Conservation (phyloP, 2,797 vertebrate species). For the Megaceryle alcyon region DNA sequence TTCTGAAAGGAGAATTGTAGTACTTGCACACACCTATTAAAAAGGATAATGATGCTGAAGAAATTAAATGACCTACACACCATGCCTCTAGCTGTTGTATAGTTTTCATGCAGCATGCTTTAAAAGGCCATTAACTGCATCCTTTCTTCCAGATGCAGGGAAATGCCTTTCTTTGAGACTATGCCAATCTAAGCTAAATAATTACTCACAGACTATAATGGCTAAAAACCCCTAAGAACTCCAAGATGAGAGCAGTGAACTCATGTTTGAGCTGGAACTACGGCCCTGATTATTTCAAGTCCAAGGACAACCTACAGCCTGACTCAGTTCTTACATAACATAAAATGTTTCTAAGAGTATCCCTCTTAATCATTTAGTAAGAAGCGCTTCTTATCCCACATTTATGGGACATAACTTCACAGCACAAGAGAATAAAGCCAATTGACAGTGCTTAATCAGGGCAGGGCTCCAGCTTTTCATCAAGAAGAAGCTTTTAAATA, state of each 20-base stretch:
- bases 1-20: neutral
- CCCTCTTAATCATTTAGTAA: neutral
- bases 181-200: slow-evolving; percentile 15
- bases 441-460: neutral
- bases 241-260: neutral
- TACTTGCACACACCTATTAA: neutral
- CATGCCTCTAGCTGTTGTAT: neutral
- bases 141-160: neutral
- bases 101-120: neutral
- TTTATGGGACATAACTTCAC: neutral
- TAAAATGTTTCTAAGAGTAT: slow-evolving; percentile 37
- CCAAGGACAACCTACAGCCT: slow-evolving; percentile 8
- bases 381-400: neutral
- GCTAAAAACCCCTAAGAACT: slow-evolving; percentile 9
- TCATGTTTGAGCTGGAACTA: slow-evolving; percentile 35
- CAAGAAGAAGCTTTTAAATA: slow-evolving; percentile 2
- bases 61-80: slow-evolving; percentile 7
- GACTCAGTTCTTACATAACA: neutral
- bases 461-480: neutral
- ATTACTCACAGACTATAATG: slow-evolving; percentile 48
- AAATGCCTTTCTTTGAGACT: slow-evolving; percentile 51
- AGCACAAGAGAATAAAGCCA: neutral
- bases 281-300: neutral
- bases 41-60: slow-evolving; percentile 33
- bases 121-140: neutral